Conservation (phyloP, 1,140 invertebrate species). For the Procambarus virginalis region DNA sequence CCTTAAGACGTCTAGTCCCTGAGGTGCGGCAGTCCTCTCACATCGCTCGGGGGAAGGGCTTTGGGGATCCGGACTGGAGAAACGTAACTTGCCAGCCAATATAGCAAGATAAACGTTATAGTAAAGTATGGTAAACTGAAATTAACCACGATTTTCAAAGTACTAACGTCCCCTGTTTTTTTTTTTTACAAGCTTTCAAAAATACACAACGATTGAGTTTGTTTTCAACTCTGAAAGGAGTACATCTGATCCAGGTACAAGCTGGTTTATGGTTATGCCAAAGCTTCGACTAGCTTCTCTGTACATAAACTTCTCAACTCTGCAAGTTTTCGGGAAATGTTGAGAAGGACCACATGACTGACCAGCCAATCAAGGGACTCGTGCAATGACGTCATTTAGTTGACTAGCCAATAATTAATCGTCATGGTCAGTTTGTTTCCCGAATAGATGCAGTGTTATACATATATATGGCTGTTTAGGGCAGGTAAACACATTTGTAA, state of each 20-base stretch:
- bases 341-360: neutral
- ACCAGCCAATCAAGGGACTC: too few relatives aligned
- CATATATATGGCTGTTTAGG: neutral
- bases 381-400: too few relatives aligned
- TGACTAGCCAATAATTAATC: neutral
- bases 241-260: constrained; percentile 7
- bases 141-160: neutral
- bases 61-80: neutral
- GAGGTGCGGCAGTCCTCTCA: neutral
- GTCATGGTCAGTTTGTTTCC: neutral
- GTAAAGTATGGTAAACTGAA: neutral
- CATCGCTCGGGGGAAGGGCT: neutral
- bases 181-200: neutral
- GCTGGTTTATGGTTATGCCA: neutral
- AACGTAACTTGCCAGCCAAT: neutral
- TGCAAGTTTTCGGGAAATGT: neutral
- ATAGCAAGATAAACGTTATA: neutral
- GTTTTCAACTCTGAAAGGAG: neutral
- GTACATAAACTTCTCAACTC: neutral
- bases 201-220: neutral
- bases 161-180: neutral
- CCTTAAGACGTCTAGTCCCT: neutral
- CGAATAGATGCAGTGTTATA: neutral
- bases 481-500: neutral
- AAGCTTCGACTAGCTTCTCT: neutral